Conservation (phyloP, 1,140 invertebrate species). For the Trichoplusia ni region DNA sequence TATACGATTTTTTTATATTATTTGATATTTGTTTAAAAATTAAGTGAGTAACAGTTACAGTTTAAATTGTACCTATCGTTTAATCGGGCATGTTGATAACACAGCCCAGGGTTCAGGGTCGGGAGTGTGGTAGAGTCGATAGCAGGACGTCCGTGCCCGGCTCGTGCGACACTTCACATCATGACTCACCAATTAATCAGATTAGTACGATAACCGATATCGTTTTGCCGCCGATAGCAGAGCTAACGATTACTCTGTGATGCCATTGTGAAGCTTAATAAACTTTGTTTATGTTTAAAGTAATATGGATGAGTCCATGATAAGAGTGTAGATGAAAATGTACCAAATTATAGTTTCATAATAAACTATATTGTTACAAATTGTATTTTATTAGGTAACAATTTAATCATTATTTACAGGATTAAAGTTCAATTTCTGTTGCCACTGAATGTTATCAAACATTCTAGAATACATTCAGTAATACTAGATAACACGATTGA, state of each 20-base stretch:
- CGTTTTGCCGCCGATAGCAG: slow-evolving; percentile 47
- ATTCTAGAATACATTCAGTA: too few relatives aligned
- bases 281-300: slow-evolving; percentile 4
- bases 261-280: slow-evolving; percentile 13
- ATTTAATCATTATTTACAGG: too few relatives aligned
- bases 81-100: slow-evolving; percentile 30
- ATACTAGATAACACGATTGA: too few relatives aligned
- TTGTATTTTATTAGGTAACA: too few relatives aligned
- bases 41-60: neutral
- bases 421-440: too few relatives aligned
- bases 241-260: slow-evolving; percentile 4
- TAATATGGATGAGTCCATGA: too few relatives aligned
- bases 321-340: too few relatives aligned
- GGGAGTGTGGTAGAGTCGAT: slow-evolving; percentile 39
- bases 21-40: too few relatives aligned
- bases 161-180: slow-evolving; percentile 34
- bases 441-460: too few relatives aligned
- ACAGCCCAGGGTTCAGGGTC: slow-evolving; percentile 46
- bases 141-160: slow-evolving; percentile 32
- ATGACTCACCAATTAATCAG: slow-evolving; percentile 69
- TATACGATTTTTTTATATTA: neutral
- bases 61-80: neutral
- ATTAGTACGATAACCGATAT: slow-evolving; percentile 65
- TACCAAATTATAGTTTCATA: too few relatives aligned
- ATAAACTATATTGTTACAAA: too few relatives aligned